phyloP scores from a whole-genome alignment of 2,888 invertebrate species.

The Agrenia bidenticulata region DNA sequence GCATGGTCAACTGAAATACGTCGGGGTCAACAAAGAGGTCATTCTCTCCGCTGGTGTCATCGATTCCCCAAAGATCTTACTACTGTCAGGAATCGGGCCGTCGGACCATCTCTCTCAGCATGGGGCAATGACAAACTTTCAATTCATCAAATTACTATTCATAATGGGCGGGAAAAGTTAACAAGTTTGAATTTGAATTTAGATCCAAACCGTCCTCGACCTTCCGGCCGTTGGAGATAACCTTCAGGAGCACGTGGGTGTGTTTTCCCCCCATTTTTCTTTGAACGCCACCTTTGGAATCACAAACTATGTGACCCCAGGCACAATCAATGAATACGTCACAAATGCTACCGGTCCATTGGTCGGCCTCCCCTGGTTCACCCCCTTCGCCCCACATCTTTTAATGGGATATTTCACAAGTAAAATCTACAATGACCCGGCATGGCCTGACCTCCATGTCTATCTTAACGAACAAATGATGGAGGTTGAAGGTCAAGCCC shows the following conservation, averaged over 20 bases:
- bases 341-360: constrained; percentile 28
- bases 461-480: constrained; percentile 22
- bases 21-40: constrained; percentile 27
- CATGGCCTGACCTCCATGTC: constrained; percentile 34
- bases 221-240: constrained; percentile 35
- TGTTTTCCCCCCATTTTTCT: constrained; percentile 4
- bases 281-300: constrained; percentile 32
- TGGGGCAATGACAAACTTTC: neutral
- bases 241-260: constrained; percentile 33
- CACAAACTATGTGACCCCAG: constrained; percentile 1
- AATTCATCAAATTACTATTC: no score
- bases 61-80: constrained; percentile 33
- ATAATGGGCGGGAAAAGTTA: no score
- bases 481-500: neutral
- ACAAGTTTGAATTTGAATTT: neutral
- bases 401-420: constrained; percentile 29
- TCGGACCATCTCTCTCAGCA: constrained; percentile 19
- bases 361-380: neutral
- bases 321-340: constrained; percentile 27
- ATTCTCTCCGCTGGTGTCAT: constrained; percentile 27
- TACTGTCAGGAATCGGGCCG: constrained; percentile 33
- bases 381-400: constrained; percentile 6
- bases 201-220: constrained; percentile 23
- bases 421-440: constrained; percentile 10
- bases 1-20: constrained; percentile 20